Conservation (phyloP, 2,888 invertebrate species). For the Liposcelis brunnea region DNA sequence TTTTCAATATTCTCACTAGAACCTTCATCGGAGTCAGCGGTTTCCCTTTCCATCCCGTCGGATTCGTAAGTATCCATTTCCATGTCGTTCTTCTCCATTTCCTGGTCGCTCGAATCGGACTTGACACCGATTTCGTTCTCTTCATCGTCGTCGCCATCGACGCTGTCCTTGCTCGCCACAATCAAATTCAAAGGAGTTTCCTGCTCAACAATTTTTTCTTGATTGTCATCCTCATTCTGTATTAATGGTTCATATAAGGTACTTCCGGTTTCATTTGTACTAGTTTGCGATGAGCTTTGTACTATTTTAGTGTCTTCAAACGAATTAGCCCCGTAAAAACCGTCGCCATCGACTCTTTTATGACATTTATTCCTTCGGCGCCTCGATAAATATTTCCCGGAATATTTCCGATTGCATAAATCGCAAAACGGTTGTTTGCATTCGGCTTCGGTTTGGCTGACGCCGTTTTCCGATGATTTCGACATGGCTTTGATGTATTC, state of each 20-base stretch:
- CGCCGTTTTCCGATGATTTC: background rate
- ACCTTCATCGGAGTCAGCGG: constrained; percentile 29
- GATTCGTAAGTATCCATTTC: constrained; percentile 13
- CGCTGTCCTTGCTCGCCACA: constrained; percentile 41
- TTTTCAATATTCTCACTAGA: constrained; percentile 77
- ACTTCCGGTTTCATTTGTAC: constrained; percentile 12
- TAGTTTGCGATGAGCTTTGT: constrained; percentile 6
- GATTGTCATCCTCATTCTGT: constrained; percentile 20
- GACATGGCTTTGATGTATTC: no score
- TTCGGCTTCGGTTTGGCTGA: constrained; percentile 11
- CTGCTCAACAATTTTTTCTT: constrained; percentile 31
- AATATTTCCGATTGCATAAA: constrained; percentile 82
- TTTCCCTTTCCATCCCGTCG: constrained; percentile 12
- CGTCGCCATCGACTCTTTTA: constrained; percentile 33
- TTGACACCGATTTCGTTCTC: constrained; percentile 13
- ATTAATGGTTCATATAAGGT: constrained; percentile 12
- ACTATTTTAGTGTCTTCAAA: background rate
- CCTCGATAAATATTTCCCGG: constrained; percentile 80
- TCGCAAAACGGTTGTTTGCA: constrained; percentile 65
- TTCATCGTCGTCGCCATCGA: constrained; percentile 28
- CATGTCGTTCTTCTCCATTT: constrained; percentile 17
- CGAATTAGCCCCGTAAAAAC: constrained; percentile 30
- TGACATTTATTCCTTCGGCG: constrained; percentile 90
- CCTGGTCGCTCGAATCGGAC: background rate
- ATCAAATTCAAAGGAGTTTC: constrained; percentile 65